Evolutionary conservation across 1,140 invertebrate species (phyloP).

Genomic region (Onthophagus taurus): DNA sequence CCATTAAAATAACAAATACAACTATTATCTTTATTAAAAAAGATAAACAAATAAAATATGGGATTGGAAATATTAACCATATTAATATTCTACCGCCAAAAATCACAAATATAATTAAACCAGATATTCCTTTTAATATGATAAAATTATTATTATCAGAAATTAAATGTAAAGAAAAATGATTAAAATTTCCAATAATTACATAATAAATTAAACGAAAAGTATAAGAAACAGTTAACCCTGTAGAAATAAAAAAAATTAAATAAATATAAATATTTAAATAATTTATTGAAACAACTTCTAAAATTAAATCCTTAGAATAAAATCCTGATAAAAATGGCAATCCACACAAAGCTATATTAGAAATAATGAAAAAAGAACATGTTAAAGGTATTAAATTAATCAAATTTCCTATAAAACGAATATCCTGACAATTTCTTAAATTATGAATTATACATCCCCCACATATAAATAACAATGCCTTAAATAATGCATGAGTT

Average conservation of each 20-base stretch:
- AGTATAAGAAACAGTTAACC: slow-evolving; percentile 45
- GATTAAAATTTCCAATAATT: slow-evolving; percentile 40
- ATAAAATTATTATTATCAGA: slow-evolving; percentile 39
- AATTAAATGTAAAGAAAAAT: slow-evolving; percentile 36
- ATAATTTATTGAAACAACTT: slow-evolving; percentile 39
- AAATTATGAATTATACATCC: slow-evolving; percentile 51
- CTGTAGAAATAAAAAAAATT: slow-evolving; percentile 43
- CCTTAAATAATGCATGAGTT: slow-evolving; percentile 54
- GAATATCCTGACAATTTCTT: slow-evolving; percentile 53
- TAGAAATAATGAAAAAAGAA: slow-evolving; percentile 42
- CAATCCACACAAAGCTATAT: slow-evolving; percentile 44
- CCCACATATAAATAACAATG: slow-evolving; percentile 51
- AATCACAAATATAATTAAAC: slow-evolving; percentile 43
- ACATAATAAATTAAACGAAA: slow-evolving; percentile 47
- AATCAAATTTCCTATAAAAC: slow-evolving; percentile 40
- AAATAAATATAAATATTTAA: slow-evolving; percentile 44
- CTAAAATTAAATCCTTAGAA: slow-evolving; percentile 56
- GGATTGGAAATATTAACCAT: slow-evolving; percentile 16
- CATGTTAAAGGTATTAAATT: slow-evolving; percentile 38
- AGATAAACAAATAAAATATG: slow-evolving; percentile 43
- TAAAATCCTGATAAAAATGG: slow-evolving; percentile 55
- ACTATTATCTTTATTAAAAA: slow-evolving; percentile 39
- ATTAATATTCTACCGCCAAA: slow-evolving; percentile 35
- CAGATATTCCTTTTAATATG: slow-evolving; percentile 41
- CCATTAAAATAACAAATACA: slow-evolving; percentile 37